Evolutionary conservation across 2,797 vertebrate genomes (phyloP), one percentile per base, ranked within the genome.

Genomic region (Lepus oiostolus): DNA sequence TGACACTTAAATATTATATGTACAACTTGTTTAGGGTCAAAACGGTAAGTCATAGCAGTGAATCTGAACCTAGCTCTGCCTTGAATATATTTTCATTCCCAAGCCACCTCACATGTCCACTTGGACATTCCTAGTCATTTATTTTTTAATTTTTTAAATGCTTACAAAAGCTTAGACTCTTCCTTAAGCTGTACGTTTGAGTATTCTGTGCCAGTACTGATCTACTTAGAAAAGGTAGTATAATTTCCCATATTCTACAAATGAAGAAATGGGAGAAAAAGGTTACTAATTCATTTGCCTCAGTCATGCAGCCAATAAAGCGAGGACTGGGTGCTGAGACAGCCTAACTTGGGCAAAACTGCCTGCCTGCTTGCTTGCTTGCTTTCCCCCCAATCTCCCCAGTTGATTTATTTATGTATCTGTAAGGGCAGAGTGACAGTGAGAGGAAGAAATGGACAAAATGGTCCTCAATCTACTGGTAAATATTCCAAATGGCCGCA

Each of bases 31-130:
- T 65, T 21, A 76, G 54, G 32, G 30, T 76, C 52, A 92, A 16
- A 12, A 24, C 4, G 63, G 32, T 79, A 79, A 83, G 47, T 32
- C 32, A 74, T 30, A 85, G 24, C 54, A 70, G n/a, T 76, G 19
- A 80, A 60, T 81, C 75, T 3, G 14, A 81, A 58, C 11, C 67
- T 67, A 91, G 52, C 32, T 91, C 62, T 85, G 54, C 82, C 50
- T 17, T 47, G 35, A 76, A 65, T 90, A 22, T 84, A 76, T 68
- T 92, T 8, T 68, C 91, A 28, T 93, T 93, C 67, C 19, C 32
- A 88, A 35, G 54, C 58, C 77, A 26, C n/a, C 38, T 77, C 65
- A 35, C 9, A 82, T 30, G 26, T 47, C 7, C 42, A 47, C 42
- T 47, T 47, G 42, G 42, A 47, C 42, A 47, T 47, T 80, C 28